Conservation (phyloP, 2,113 vertebrate genomes). For the Corythoichthys haematopterus region DNA sequence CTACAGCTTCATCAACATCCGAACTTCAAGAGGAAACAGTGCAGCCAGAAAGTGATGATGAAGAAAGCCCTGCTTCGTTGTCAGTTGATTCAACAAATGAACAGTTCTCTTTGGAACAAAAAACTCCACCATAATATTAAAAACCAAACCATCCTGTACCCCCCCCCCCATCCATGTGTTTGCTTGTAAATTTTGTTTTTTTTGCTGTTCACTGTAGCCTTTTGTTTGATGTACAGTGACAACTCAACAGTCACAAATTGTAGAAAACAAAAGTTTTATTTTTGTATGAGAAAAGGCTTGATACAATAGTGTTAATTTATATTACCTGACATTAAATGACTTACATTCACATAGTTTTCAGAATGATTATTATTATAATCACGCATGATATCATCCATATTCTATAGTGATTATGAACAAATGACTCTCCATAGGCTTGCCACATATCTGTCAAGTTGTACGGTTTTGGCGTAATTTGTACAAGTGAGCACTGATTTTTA, state of each 20-base stretch:
- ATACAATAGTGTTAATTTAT: not conserved
- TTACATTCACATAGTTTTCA: not conserved
- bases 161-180: too few species aligned
- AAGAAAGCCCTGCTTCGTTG: slow-evolving; percentile 2
- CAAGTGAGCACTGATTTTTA: too few species aligned
- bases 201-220: not conserved
- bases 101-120: slow-evolving; percentile 3
- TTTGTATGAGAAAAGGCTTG: slow-evolving; percentile 7
- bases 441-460: too few species aligned
- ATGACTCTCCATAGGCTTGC: too few species aligned
- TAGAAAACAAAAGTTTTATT: slow-evolving; percentile 7
- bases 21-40: slow-evolving; percentile 2
- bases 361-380: not conserved
- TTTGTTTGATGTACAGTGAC: not conserved
- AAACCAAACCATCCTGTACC: not conserved
- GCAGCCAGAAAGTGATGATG: not conserved
- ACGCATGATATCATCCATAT: not conserved
- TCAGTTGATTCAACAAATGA: slow-evolving; percentile 2
- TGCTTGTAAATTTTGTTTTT: not conserved
- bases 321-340: not conserved
- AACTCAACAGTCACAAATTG: not conserved
- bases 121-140: not conserved
- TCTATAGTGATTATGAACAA: not conserved
- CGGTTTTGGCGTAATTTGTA: too few species aligned
- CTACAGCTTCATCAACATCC: not conserved